phyloP scores from a whole-genome alignment of 2,113 vertebrate species.

The Chiloscyllium plagiosum region DNA sequence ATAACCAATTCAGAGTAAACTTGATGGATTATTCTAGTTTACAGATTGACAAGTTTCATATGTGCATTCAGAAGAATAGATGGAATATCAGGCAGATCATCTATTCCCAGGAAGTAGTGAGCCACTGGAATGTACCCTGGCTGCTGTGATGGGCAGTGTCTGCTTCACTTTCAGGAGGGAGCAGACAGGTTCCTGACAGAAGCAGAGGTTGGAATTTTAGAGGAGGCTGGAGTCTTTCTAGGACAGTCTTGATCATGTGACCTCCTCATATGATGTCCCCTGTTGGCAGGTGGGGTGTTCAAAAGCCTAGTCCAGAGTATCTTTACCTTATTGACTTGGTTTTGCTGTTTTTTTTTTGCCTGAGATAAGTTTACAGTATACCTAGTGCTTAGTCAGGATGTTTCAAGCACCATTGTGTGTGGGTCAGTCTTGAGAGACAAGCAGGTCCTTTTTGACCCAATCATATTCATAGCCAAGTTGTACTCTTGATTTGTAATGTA shows the following conservation, averaged over 20 bases:
- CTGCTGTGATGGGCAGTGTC: too few relatives aligned
- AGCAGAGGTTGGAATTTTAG: not conserved
- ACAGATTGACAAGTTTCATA: not conserved
- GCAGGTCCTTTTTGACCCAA: not conserved
- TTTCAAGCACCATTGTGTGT: not conserved
- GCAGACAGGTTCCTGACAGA: too few relatives aligned
- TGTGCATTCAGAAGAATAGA: not conserved
- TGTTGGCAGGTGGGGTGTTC: not conserved
- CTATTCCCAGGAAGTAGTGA: not conserved
- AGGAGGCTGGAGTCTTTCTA: not conserved
- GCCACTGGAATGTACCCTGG: not conserved
- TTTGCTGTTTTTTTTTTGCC: not conserved
- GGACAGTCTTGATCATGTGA: not conserved
- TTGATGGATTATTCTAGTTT: not conserved
- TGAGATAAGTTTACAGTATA: not conserved
- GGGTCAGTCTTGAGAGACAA: not conserved
- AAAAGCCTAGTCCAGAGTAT: not conserved
- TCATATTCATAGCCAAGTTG: not conserved
- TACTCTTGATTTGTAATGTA: not conserved
- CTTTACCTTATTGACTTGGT: not conserved
- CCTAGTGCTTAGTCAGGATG: not conserved
- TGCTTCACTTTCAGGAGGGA: too few relatives aligned
- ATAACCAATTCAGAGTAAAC: not conserved
- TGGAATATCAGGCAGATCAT: not conserved
- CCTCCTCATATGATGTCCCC: not conserved